These are phyloP conservation scores for Drosophila niveifrons DNA, from an alignment of 2,888 invertebrate genomes.

Conservation along the genomic window DNA sequence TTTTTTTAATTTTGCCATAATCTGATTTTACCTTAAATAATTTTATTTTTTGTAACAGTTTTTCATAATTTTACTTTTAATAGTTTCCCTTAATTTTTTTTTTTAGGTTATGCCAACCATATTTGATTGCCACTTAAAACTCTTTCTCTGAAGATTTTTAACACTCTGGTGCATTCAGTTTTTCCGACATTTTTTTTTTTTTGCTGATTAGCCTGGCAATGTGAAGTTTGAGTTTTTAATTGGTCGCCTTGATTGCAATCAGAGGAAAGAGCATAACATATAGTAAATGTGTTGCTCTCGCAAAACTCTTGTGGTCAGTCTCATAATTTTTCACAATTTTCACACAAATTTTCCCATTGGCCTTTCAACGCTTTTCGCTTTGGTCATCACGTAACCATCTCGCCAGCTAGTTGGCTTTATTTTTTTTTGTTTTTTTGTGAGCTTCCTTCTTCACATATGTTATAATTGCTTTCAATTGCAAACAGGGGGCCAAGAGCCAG, in stretches of 20 bases:
- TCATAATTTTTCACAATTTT: conserved; percentile 41
- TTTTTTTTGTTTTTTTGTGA: conserved; percentile 1
- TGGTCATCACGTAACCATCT: conserved; percentile 52
- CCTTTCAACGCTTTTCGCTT: conserved; percentile 32
- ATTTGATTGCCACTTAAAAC: too few species aligned
- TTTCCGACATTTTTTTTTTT: conserved; percentile 1
- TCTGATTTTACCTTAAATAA: too few species aligned
- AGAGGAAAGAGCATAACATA: conserved; percentile 35
- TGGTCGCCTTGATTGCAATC: conserved; percentile 66
- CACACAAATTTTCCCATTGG: conserved; percentile 41
- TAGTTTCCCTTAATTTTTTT: too few species aligned
- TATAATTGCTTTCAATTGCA: conserved; percentile 77
- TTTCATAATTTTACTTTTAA: too few species aligned
- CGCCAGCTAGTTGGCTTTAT: conserved; percentile 14
- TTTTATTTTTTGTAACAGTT: too few species aligned
- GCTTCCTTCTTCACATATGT: conserved; percentile 63
- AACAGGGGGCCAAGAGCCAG: conserved; percentile 57
- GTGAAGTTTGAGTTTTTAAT: conserved; percentile 63
- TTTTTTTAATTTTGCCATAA: too few species aligned
- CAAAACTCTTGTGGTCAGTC: conserved; percentile 36
- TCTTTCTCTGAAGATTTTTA: too few species aligned
- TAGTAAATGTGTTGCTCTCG: conserved; percentile 43
- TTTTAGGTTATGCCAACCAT: too few species aligned
- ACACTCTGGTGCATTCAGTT: background rate
- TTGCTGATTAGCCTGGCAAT: conserved; percentile 30